Percentiles rank a stretch among this genome's conserved stretches.
phyloP scores from a whole-genome alignment of 2,113 vertebrate genomes.

The Elaphurus davidianus region DNA sequence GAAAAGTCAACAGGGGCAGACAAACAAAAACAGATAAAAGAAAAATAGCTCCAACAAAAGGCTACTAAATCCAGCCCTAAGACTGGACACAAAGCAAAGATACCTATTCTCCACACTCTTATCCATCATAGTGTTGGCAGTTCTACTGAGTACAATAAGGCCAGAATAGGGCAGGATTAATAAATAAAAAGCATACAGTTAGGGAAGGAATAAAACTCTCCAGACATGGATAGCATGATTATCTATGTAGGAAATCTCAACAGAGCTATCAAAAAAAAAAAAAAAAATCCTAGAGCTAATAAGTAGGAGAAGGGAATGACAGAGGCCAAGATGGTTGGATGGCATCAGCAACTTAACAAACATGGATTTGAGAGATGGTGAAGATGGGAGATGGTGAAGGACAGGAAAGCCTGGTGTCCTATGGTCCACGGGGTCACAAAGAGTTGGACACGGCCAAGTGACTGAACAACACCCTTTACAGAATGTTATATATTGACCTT shows the following conservation, averaged over 20 bases:
- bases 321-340: background rate
- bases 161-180: background rate
- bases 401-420: background rate
- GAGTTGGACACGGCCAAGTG: rapidly evolving
- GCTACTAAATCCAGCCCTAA: background rate
- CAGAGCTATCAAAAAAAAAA: background rate
- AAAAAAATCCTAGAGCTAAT: background rate
- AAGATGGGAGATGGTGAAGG: background rate
- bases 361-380: background rate
- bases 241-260: background rate
- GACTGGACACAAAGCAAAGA: background rate
- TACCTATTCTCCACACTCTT: background rate
- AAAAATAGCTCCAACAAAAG: background rate
- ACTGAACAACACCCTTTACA: background rate
- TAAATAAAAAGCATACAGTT: background rate
- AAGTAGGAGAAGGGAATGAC: background rate
- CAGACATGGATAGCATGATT: background rate
- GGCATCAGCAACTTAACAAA: background rate
- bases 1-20: background rate
- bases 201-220: background rate
- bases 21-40: background rate
- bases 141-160: background rate
- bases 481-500: background rate
- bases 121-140: background rate
- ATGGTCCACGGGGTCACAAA: background rate